These are phyloP conservation scores for Luperina nickerlii DNA, from an alignment of 2,888 invertebrate species.

Conservation along the genomic window DNA sequence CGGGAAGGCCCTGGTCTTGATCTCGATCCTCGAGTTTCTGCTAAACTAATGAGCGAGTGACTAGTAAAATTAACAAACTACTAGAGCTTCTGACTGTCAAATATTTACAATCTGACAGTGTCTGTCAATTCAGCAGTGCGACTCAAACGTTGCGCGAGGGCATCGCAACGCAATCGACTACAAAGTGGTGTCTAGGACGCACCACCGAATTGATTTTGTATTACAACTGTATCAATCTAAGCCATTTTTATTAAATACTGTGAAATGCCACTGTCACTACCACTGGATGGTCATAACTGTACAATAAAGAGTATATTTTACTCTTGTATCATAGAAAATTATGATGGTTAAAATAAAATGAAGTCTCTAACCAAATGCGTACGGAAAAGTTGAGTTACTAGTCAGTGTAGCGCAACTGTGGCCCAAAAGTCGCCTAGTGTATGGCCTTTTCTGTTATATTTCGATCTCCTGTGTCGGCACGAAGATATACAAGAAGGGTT, in stretches of 20 bases:
- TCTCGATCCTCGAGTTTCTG: no score
- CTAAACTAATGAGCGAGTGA: no score
- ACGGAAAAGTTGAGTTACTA: not conserved
- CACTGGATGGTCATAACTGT: not conserved
- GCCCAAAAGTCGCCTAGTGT: not conserved
- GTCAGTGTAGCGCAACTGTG: not conserved
- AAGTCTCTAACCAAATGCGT: not conserved
- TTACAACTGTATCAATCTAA: no score
- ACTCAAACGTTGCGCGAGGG: slow-evolving; percentile 54
- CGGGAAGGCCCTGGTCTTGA: no score
- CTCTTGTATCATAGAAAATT: not conserved
- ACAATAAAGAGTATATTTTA: not conserved
- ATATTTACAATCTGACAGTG: not conserved
- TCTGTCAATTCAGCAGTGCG: slow-evolving; percentile 40
- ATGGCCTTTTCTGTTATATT: not conserved
- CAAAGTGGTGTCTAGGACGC: slow-evolving; percentile 12
- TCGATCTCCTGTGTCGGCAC: no score
- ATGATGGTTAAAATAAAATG: not conserved
- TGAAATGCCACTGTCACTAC: not conserved
- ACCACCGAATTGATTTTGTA: slow-evolving; percentile 30
- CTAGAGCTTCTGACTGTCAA: not conserved
- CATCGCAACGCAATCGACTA: slow-evolving; percentile 46
- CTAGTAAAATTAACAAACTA: no score
- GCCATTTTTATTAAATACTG: not conserved
- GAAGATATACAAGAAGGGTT: not conserved